Evolutionary conservation across 1,140 invertebrate species (phyloP).

Genomic region (Potamilus streckersoni): DNA sequence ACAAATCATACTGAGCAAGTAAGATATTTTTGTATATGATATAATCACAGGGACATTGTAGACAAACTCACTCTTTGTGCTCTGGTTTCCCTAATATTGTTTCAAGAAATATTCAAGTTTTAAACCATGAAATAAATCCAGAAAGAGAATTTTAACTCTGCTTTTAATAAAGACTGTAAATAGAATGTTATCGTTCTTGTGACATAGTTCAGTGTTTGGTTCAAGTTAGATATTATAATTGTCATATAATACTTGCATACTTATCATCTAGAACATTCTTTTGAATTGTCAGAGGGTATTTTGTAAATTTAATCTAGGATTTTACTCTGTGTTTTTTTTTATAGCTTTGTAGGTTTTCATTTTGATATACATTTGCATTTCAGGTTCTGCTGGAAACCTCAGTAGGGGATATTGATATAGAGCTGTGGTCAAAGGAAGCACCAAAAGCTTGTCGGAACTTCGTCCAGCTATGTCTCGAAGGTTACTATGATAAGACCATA

Average conservation of each 20-base stretch:
- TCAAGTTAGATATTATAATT: background rate
- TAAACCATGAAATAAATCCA: too few species aligned
- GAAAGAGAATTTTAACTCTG: too few species aligned
- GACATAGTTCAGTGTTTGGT: background rate
- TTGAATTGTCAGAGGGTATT: background rate
- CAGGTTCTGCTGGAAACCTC: conserved; percentile 92
- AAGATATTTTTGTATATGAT: too few species aligned
- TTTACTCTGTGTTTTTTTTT: conserved; percentile 3
- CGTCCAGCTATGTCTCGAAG: conserved; percentile 96
- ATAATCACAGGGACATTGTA: too few species aligned
- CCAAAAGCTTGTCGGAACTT: conserved; percentile 97
- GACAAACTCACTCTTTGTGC: too few species aligned
- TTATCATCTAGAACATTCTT: background rate
- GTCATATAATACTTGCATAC: background rate
- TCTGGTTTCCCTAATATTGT: too few species aligned
- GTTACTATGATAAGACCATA: conserved; percentile 93
- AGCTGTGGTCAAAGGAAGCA: conserved; percentile 97
- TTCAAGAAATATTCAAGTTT: too few species aligned
- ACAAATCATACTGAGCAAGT: too few species aligned
- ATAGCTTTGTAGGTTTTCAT: too few species aligned
- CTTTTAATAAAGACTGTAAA: too few species aligned
- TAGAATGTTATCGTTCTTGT: background rate
- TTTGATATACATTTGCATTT: conserved; percentile 8
- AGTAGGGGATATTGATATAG: conserved; percentile 96
- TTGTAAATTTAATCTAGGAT: background rate